Percentiles rank a stretch among this genome's conserved stretches.
Evolutionary conservation across 2,113 vertebrate species (phyloP).

Genomic region (Hippocampus zosterae): DNA sequence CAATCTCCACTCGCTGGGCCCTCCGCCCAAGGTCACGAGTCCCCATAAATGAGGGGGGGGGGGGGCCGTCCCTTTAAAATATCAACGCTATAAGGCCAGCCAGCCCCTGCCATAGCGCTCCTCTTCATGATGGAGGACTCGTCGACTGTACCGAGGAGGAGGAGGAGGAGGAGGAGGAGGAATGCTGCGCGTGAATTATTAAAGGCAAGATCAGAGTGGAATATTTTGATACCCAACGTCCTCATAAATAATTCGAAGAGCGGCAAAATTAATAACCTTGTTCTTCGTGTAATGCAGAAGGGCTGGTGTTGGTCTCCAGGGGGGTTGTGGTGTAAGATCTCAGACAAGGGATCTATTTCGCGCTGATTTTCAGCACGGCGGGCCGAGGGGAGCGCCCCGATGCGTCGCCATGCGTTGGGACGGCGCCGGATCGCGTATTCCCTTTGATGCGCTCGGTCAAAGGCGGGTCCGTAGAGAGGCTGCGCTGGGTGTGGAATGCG

Average conservation of each 20-base stretch:
- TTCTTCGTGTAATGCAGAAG: slow-evolving; percentile 32
- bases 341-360: slow-evolving; percentile 40
- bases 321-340: slow-evolving; percentile 27
- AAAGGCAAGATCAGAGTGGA: slow-evolving; percentile 44
- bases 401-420: slow-evolving; percentile 35
- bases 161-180: slow-evolving; percentile 56
- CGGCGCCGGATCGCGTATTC: slow-evolving; percentile 56
- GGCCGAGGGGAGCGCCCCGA: slow-evolving; percentile 10
- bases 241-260: slow-evolving; percentile 70
- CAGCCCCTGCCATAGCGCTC: slow-evolving; percentile 17
- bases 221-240: slow-evolving; percentile 65
- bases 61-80: slow-evolving; percentile 30
- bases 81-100: slow-evolving; percentile 15
- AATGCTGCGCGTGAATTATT: slow-evolving; percentile 64
- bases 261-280: slow-evolving; percentile 58
- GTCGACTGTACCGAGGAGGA: slow-evolving; percentile 52
- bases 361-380: slow-evolving; percentile 36
- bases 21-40: slow-evolving; percentile 64
- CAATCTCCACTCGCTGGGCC: slow-evolving; percentile 58
- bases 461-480: slow-evolving; percentile 49
- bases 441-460: slow-evolving; percentile 66
- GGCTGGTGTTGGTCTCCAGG: slow-evolving; percentile 37
- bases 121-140: slow-evolving; percentile 57
- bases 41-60: slow-evolving; percentile 36
- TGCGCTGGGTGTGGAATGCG: slow-evolving; percentile 48